phyloP scores from a whole-genome alignment of 2,113 vertebrate species.

The Neofelis nebulosa region DNA sequence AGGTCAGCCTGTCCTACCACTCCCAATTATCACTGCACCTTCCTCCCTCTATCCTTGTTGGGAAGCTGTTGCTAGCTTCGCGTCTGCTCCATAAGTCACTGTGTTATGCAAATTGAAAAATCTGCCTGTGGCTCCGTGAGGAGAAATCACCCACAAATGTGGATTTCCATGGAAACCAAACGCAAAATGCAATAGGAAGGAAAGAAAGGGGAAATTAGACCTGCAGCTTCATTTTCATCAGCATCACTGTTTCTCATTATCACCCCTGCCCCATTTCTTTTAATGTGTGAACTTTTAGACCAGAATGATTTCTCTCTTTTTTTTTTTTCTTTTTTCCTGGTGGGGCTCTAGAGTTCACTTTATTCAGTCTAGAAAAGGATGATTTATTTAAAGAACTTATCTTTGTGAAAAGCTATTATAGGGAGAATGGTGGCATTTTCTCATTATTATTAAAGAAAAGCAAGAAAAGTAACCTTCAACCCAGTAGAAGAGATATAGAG shows the following conservation, averaged over 20 bases:
- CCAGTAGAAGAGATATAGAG: not conserved
- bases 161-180: conserved; percentile 72
- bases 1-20: too few relatives aligned
- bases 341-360: not conserved
- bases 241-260: not conserved
- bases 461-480: not conserved
- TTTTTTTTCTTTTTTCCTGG: not conserved
- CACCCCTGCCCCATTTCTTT: not conserved
- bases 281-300: not conserved
- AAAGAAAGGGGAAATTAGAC: not conserved
- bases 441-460: not conserved
- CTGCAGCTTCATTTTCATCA: not conserved
- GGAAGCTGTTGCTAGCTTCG: not conserved
- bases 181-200: not conserved
- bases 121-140: conserved; percentile 6
- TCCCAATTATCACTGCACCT: not conserved
- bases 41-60: not conserved
- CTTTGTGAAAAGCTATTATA: conserved; percentile 20
- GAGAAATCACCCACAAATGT: conserved; percentile 4
- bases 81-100: not conserved
- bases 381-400: conserved; percentile 30
- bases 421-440: not conserved
- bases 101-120: conserved; percentile 21
- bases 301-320: not conserved
- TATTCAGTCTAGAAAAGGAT: not conserved